A percentile compares a stretch with the other conserved stretches of the same genome.
Conservation (phyloP, 92 coral and sea anemone species). For the Ricordea florida region DNA sequence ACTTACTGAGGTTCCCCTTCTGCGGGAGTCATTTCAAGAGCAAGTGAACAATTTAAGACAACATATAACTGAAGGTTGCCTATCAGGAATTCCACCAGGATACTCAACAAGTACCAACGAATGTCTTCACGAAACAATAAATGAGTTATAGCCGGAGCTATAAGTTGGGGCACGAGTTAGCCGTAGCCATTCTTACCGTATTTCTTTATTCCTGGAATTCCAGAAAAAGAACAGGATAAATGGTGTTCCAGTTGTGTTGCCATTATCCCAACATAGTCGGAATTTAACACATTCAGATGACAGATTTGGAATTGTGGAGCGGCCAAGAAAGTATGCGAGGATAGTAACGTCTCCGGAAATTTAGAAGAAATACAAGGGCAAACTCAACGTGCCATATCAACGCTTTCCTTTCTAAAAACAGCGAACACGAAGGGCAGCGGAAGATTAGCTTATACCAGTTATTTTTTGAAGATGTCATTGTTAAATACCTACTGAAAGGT, state of each 20-base stretch:
- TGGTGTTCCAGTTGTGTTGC: slow-evolving; percentile 32
- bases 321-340: not conserved
- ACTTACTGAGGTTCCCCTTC: not conserved
- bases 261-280: not conserved
- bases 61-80: slow-evolving; percentile 24
- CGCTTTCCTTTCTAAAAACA: not conserved
- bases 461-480: slow-evolving; percentile 14
- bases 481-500: not conserved
- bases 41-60: slow-evolving; percentile 2
- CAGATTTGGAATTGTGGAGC: not conserved
- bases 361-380: not conserved
- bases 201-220: slow-evolving; percentile 63
- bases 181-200: slow-evolving; percentile 46
- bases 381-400: slow-evolving; percentile 11
- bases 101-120: slow-evolving; percentile 57
- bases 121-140: slow-evolving; percentile 53
- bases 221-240: slow-evolving; percentile 25
- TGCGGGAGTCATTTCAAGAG: slow-evolving; percentile 18
- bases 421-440: not conserved
- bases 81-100: slow-evolving; percentile 40
- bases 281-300: not conserved
- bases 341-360: not conserved
- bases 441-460: slow-evolving; percentile 8
- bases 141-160: slow-evolving; percentile 73
- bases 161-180: slow-evolving; percentile 66